Evolutionary conservation across 2,888 invertebrate genomes (phyloP).

Genomic region (Drosophila birchii): DNA sequence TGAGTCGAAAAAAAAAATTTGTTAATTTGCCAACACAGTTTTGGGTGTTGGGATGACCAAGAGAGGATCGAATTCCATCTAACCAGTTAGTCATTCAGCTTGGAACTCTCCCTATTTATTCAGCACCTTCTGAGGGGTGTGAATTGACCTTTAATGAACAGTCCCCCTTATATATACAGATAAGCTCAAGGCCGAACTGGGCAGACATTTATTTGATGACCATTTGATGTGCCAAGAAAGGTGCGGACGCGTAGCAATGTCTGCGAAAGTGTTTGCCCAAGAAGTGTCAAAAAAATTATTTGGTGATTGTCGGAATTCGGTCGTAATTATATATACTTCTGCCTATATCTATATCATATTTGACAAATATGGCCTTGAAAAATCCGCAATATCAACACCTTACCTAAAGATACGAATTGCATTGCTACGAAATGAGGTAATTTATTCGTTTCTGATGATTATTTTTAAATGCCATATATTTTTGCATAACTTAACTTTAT

Average conservation of each 20-base stretch:
- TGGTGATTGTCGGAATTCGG: slow-evolving; percentile 28
- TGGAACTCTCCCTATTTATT: background rate
- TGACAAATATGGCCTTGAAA: slow-evolving; percentile 22
- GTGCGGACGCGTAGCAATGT: slow-evolving; percentile 22
- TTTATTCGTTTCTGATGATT: slow-evolving; percentile 5
- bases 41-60: slow-evolving; percentile 5
- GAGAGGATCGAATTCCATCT: slow-evolving; percentile 10
- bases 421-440: slow-evolving; percentile 21
- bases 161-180: background rate
- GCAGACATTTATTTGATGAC: slow-evolving; percentile 27
- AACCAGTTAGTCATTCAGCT: slow-evolving; percentile 1
- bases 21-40: slow-evolving; percentile 38
- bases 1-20: slow-evolving; percentile 18
- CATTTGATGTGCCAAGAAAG: slow-evolving; percentile 42
- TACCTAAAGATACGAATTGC: slow-evolving; percentile 16
- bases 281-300: slow-evolving; percentile 32
- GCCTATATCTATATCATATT: slow-evolving; percentile 19
- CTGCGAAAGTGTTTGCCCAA: slow-evolving; percentile 30
- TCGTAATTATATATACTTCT: background rate
- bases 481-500: slow-evolving; percentile 3
- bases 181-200: slow-evolving; percentile 19
- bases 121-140: background rate
- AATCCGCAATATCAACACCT: background rate
- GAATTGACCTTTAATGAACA: slow-evolving; percentile 7
- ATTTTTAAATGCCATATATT: slow-evolving; percentile 8